Evolutionary conservation across 2,797 vertebrate genomes (phyloP), one percentile per base, ranked within the genome.

Genomic region (Platalea minor): DNA sequence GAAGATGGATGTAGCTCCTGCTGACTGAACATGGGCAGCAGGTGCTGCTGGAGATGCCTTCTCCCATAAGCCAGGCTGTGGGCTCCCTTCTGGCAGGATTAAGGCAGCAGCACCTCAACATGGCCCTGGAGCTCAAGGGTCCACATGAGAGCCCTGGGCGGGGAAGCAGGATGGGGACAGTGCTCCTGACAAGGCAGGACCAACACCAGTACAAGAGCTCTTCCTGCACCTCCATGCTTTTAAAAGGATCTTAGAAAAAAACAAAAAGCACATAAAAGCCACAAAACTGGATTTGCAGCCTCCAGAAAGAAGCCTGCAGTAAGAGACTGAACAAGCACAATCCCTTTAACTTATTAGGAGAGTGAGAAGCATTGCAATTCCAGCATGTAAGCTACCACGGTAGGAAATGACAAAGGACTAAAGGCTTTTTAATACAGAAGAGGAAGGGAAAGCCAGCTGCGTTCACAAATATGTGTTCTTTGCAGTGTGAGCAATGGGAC

Each of bases 271-370:
- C 5, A 7, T 24, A 63, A 68, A 11, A 78, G 54, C 45, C 68
- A 91, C 85, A 91, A 93, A 97, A 93, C 87, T 89, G 85, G 92
- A 92, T 97, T 88, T 93, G 57, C 75, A 85, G 87, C 72, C 68
- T 91, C 50, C 56, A 89, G 67, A 65, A 92, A 76, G 54, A 86
- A 93, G 70, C 51, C 51, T 74, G 35, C 43, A 92, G 31, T 65
- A 93, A 96, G 64, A 96, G 9, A 72, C 89, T 95, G 61, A 95
- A 93, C 78, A 96, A 91, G 72, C 78, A 89, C 85, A 89, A 96
- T 91, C 92, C 60, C 17, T 96, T 96, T 85, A 96, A 64, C 72
- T 96, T 91, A 90, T 76, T 51, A 93, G 46, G 24, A 87, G 72
- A 41, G 48, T 74, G 45, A 89, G 64, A 91, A 94, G 78, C 7